Evolutionary conservation across 30 jellyfish, hydroid and myxozoan genomes (phyloP).

Genomic region (Aurelia sp.): DNA sequence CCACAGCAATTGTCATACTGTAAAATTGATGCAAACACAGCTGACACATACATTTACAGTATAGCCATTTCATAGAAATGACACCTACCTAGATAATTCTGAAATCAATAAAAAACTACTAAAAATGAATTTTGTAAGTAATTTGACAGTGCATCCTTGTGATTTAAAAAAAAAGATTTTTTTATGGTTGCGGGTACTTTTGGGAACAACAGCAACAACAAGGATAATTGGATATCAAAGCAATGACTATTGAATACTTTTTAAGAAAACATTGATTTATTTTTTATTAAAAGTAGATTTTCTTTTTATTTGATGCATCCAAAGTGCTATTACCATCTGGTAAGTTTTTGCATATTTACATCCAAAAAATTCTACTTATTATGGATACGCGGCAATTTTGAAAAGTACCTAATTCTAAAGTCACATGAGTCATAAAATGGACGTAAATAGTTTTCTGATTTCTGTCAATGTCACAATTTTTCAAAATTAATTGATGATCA

Average conservation of each 20-base stretch:
- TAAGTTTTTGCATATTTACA: slow-evolving; percentile 3
- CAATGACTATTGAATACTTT: not conserved
- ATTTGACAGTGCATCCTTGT: not conserved
- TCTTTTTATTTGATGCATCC: not conserved
- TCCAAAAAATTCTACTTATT: not conserved
- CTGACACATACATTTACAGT: no score
- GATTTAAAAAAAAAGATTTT: no score
- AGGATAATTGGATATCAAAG: not conserved
- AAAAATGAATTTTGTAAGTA: not conserved
- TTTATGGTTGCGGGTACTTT: not conserved
- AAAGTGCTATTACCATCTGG: not conserved
- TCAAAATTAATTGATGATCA: not conserved
- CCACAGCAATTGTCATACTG: no score
- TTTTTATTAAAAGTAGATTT: not conserved
- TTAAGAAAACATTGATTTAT: not conserved
- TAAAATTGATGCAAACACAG: no score
- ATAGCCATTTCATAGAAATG: slow-evolving; percentile 29
- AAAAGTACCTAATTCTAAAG: not conserved
- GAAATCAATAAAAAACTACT: not conserved
- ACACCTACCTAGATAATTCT: slow-evolving; percentile 1
- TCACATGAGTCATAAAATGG: slow-evolving; percentile 22
- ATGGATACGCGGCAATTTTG: not conserved
- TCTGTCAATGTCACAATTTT: not conserved
- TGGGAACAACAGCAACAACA: slow-evolving; percentile 8
- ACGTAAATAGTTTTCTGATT: not conserved